phyloP scores from a whole-genome alignment of 1,140 invertebrate species.

The Sesamia nonagrioides region DNA sequence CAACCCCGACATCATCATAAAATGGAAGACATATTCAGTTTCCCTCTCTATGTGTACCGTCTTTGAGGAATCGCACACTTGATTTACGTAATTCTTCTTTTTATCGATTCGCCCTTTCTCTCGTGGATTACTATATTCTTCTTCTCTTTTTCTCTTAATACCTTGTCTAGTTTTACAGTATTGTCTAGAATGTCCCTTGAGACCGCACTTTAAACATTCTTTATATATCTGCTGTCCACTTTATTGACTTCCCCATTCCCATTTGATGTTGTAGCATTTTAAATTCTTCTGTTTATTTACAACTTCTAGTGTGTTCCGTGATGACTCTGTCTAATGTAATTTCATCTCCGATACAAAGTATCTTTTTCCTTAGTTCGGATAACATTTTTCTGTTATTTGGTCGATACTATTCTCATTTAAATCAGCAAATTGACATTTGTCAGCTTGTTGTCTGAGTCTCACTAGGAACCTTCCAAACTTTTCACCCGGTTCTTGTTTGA shows the following conservation, averaged over 20 bases:
- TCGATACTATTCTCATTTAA: constrained; percentile 49
- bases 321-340: constrained; percentile 57
- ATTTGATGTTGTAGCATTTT: too few relatives aligned
- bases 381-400: constrained; percentile 56
- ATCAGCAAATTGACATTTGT: constrained; percentile 47
- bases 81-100: background rate
- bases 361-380: constrained; percentile 55
- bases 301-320: constrained; percentile 56
- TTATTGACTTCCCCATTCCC: too few relatives aligned
- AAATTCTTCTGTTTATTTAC: too few relatives aligned
- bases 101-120: background rate
- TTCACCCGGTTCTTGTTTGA: constrained; percentile 54
- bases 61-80: background rate
- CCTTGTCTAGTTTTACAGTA: background rate
- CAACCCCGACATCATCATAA: background rate
- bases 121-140: too few relatives aligned
- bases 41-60: background rate
- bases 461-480: constrained; percentile 58
- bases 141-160: background rate
- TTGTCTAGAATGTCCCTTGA: constrained; percentile 6
- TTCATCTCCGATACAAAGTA: constrained; percentile 53
- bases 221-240: background rate
- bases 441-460: constrained; percentile 52
- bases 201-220: background rate
- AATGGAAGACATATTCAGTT: background rate